Evolutionary conservation across 2,797 vertebrate species (phyloP), one percentile per base, ranked within the genome.

Genomic region (Cuculus canorus): DNA sequence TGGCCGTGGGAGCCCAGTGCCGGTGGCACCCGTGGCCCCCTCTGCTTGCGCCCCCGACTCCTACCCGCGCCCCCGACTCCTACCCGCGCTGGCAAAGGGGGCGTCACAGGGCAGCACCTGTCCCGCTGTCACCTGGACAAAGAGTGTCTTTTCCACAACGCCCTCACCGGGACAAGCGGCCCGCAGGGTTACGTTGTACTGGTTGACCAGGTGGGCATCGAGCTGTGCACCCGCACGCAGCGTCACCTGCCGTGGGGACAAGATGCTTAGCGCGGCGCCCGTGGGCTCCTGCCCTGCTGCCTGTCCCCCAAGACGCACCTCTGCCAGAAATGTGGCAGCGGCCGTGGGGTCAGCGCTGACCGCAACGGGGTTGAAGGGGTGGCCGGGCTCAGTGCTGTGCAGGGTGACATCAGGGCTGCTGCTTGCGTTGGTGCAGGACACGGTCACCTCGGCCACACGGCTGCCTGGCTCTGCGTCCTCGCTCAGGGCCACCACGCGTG

Each of bases 21-120:
- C 3, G 0, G 19, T 37, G 41, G 82, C 86, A 90, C 28, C 23
- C 17, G 2, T 5, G 13, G 41, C 14, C 21, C 79, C 71, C 3
- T 2, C 12, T 1, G 0, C 33, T 50, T n/a, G 1, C 5, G 25
- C 43, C 25, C n/a, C 48, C 3, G 3, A 48, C 30, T 72, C 95
- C 95, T 90, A 98, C 33, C 50, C n/a, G 1, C 5, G 25, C 43
- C 25, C n/a, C 48, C 3, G 3, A 48, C 30, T 72, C 95, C 95
- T 90, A 98, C 98, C 97, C 47, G 78, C 7, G 1, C 95, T 97
- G 88, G 94, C 53, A 21, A 98, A 98, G 19, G 48, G 86, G 17
- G 64, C 57, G 2, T 89, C 97, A 97, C 68, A 88, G 88, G 4
- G 91, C 68, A 69, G 41, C 43, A 13, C 73, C 5, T 69, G 66